These are phyloP conservation scores for Epirrhoe tristata DNA, from an alignment of 2,888 invertebrate species.

Conservation along the genomic window DNA sequence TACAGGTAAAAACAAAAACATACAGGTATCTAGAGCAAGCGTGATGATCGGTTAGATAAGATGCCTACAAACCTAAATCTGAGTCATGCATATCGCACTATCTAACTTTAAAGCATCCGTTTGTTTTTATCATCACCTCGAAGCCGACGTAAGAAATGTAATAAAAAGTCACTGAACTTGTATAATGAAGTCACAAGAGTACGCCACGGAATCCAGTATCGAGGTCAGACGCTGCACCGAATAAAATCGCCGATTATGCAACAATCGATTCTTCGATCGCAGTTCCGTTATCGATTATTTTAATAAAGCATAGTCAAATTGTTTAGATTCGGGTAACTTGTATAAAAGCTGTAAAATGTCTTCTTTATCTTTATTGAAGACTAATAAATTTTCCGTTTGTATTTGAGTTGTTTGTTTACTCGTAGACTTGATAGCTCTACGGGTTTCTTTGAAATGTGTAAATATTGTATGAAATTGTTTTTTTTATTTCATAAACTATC, in stretches of 20 bases:
- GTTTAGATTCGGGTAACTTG: conserved; percentile 46
- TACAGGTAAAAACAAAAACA: neutral
- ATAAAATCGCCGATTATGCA: conserved; percentile 72
- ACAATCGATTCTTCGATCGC: conserved; percentile 59
- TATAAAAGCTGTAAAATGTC: conserved; percentile 18
- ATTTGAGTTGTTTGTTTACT: neutral
- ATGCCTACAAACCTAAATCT: conserved; percentile 19
- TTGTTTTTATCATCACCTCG: conserved; percentile 45
- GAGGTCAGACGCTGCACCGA: conserved; percentile 65
- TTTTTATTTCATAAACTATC: neutral
- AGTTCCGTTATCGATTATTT: conserved; percentile 68
- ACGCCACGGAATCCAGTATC: conserved; percentile 57
- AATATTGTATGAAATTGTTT: neutral
- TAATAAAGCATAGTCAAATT: conserved; percentile 60
- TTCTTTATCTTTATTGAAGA: conserved; percentile 11
- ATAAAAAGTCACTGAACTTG: conserved; percentile 61
- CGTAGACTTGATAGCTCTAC: neutral
- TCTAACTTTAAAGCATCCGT: conserved; percentile 38
- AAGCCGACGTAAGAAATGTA: conserved; percentile 49
- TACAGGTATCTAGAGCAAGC: conserved; percentile 5
- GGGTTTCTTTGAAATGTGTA: neutral
- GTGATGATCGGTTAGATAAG: conserved; percentile 17
- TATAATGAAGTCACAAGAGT: conserved; percentile 63
- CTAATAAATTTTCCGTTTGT: neutral
- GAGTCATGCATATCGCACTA: conserved; percentile 31